Evolutionary conservation across 2,113 vertebrate genomes (phyloP).

Genomic region (Conger conger): DNA sequence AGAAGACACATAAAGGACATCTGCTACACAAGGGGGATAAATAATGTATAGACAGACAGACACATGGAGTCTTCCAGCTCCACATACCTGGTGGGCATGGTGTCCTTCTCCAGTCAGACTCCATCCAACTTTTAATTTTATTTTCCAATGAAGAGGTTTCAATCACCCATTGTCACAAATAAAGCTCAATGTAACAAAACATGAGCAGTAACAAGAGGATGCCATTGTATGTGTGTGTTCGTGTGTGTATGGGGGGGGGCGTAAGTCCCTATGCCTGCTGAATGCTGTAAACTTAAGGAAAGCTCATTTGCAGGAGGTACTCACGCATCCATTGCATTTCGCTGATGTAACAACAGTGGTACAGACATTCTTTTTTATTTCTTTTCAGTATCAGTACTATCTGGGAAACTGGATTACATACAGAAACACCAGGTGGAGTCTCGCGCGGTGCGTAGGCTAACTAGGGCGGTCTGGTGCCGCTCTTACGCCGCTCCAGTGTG

Average conservation of each 20-base stretch:
- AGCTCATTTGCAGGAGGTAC: background rate
- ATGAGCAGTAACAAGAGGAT: too few species aligned
- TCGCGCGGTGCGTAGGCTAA: background rate
- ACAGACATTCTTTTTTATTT: too few species aligned
- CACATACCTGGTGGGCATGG: slow-evolving; percentile 21
- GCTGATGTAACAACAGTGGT: background rate
- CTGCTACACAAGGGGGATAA: background rate
- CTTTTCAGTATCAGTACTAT: background rate
- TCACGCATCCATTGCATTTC: background rate
- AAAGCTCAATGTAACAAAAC: too few species aligned
- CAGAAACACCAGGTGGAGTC: background rate
- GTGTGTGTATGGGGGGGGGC: too few species aligned
- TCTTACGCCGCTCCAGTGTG: background rate
- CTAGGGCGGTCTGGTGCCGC: background rate
- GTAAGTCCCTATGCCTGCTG: too few species aligned
- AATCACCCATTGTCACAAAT: too few species aligned
- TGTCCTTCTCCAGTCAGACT: background rate
- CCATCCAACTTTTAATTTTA: too few species aligned
- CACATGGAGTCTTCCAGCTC: background rate
- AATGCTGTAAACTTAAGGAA: too few species aligned
- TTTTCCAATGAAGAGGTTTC: too few species aligned
- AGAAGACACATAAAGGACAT: background rate
- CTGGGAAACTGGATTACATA: background rate
- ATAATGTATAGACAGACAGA: background rate
- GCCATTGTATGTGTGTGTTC: too few species aligned